A percentile compares a stretch with the other conserved stretches of the same genome.
Conservation (phyloP, 2,113 vertebrate species). For the Smithornis capensis region DNA sequence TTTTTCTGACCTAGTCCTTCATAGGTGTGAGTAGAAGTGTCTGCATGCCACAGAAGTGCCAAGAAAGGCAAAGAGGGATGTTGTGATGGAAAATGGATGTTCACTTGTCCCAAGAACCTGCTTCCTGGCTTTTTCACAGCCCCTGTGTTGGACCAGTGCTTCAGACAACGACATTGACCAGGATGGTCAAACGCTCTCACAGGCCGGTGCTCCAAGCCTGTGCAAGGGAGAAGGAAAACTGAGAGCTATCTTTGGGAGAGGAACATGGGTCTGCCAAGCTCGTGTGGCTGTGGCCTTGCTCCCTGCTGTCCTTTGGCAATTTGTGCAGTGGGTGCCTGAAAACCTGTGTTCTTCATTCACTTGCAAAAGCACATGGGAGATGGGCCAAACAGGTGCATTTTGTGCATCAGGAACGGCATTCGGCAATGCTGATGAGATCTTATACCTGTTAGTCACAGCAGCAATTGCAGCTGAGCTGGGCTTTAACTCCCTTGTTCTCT, state of each 20-base stretch:
- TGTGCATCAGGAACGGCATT: neutral
- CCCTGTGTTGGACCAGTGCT: neutral
- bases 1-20: neutral
- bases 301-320: neutral
- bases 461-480: neutral
- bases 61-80: neutral
- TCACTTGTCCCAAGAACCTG: neutral
- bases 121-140: neutral
- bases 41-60: rapidly evolving
- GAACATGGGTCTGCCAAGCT: neutral
- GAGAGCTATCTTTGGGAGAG: neutral
- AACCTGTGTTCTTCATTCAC: neutral
- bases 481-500: neutral
- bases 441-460: neutral
- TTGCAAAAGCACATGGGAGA: neutral
- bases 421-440: rapidly evolving
- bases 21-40: neutral
- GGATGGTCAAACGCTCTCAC: neutral
- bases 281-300: neutral
- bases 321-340: neutral
- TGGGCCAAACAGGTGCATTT: neutral
- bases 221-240: neutral
- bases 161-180: neutral
- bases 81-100: neutral
- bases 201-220: neutral